These are phyloP conservation scores for Luperina testacea DNA, from an alignment of 2,888 invertebrate genomes.

Conservation along the genomic window DNA sequence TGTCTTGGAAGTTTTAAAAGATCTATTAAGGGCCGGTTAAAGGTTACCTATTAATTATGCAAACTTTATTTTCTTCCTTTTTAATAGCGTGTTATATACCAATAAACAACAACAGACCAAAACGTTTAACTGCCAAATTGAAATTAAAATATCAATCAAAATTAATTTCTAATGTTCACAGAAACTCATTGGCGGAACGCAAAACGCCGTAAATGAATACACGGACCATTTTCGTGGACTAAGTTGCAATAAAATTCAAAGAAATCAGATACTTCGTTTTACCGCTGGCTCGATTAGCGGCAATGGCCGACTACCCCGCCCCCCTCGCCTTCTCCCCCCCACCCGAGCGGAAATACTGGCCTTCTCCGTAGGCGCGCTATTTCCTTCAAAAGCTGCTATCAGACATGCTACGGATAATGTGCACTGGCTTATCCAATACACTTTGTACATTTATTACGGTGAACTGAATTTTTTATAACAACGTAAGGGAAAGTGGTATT, in stretches of 20 bases:
- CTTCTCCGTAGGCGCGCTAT: constrained; percentile 74
- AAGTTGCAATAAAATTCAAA: constrained; percentile 71
- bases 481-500: constrained; percentile 32
- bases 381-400: constrained; percentile 75
- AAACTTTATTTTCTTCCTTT: neutral
- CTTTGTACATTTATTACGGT: constrained; percentile 55
- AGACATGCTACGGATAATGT: constrained; percentile 77
- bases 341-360: constrained; percentile 66
- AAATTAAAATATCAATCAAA: constrained; percentile 50
- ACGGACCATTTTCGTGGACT: constrained; percentile 40
- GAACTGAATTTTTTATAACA: constrained; percentile 55
- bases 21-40: too few species aligned
- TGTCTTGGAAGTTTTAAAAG: neutral
- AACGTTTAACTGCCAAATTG: constrained; percentile 19
- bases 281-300: constrained; percentile 67
- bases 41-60: neutral
- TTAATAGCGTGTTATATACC: constrained; percentile 29
- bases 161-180: constrained; percentile 37
- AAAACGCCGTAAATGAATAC: constrained; percentile 50
- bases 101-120: constrained; percentile 26
- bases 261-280: constrained; percentile 80
- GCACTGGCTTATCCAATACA: constrained; percentile 67
- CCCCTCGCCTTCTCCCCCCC: constrained; percentile 27
- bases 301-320: constrained; percentile 46
- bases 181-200: constrained; percentile 21